phyloP scores from a whole-genome alignment of 2,797 vertebrate genomes.

The Sebastolobus alascanus region DNA sequence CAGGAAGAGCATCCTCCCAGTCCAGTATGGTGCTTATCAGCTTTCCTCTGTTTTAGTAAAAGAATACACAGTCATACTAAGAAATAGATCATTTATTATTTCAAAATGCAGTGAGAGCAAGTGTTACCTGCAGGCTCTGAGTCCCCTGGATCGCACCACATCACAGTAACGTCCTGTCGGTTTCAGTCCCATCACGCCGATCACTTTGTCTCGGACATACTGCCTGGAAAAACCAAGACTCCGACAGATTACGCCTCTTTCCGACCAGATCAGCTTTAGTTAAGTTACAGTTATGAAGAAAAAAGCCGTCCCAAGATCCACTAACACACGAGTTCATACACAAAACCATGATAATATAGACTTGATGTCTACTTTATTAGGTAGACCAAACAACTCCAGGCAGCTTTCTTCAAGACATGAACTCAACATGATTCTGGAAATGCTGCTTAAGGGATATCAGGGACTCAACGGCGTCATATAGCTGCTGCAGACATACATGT shows the following conservation, averaged over 20 bases:
- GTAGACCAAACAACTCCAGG: not conserved
- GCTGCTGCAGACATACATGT: not conserved
- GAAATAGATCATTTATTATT: not conserved
- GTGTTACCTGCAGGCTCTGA: constrained; percentile 93
- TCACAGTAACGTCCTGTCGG: constrained; percentile 93
- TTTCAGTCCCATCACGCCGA: constrained; percentile 98
- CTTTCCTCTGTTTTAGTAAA: constrained; percentile 87
- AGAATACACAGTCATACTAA: not conserved
- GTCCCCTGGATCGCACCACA: constrained; percentile 91
- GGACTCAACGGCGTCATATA: not conserved
- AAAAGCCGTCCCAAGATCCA: not conserved
- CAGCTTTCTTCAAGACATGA: not conserved
- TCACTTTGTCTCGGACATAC: constrained; percentile 92
- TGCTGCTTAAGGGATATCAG: not conserved
- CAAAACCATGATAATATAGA: not conserved
- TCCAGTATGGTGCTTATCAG: constrained; percentile 96
- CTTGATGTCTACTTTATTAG: not conserved
- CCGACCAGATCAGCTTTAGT: not conserved
- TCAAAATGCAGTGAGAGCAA: not conserved
- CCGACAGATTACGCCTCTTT: not conserved
- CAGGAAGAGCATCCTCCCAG: constrained; percentile 96
- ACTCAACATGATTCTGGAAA: not conserved
- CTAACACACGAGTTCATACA: not conserved
- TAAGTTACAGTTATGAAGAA: not conserved
- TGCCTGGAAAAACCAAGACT: constrained; percentile 84